phyloP scores from a whole-genome alignment of 2,888 invertebrate species.

The Eupithecia exiguata region DNA sequence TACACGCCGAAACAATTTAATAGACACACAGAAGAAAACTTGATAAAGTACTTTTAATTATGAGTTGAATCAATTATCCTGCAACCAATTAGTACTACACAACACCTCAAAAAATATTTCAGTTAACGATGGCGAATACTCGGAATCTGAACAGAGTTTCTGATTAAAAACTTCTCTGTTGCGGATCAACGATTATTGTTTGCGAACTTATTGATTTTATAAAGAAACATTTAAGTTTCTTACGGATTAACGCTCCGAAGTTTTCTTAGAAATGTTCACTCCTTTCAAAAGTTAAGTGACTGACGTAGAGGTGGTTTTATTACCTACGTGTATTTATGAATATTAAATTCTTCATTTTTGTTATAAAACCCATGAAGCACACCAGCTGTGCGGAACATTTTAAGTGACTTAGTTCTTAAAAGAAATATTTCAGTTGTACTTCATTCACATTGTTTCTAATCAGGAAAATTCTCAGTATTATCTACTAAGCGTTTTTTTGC shows the following conservation, averaged over 20 bases:
- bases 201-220: slow-evolving; percentile 28
- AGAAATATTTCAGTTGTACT: neutral
- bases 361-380: neutral
- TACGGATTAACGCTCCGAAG: slow-evolving; percentile 29
- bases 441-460: slow-evolving; percentile 9
- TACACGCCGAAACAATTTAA: slow-evolving; percentile 49
- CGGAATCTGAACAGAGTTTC: slow-evolving; percentile 45
- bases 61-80: slow-evolving; percentile 48
- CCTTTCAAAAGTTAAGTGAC: slow-evolving; percentile 20
- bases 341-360: slow-evolving; percentile 6
- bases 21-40: slow-evolving; percentile 52
- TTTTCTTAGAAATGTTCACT: slow-evolving; percentile 21
- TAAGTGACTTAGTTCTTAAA: neutral
- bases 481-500: slow-evolving; percentile 17
- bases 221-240: slow-evolving; percentile 32
- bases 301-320: neutral
- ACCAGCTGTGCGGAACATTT: slow-evolving; percentile 10
- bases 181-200: slow-evolving; percentile 29
- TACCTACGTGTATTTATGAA: slow-evolving; percentile 23
- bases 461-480: slow-evolving; percentile 5
- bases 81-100: slow-evolving; percentile 26
- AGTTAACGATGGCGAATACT: slow-evolving; percentile 43
- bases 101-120: slow-evolving; percentile 29
- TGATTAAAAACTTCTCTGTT: slow-evolving; percentile 38
- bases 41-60: slow-evolving; percentile 49